Conservation (phyloP, 2,113 vertebrate genomes). For the Nerophis lumbriciformis region DNA sequence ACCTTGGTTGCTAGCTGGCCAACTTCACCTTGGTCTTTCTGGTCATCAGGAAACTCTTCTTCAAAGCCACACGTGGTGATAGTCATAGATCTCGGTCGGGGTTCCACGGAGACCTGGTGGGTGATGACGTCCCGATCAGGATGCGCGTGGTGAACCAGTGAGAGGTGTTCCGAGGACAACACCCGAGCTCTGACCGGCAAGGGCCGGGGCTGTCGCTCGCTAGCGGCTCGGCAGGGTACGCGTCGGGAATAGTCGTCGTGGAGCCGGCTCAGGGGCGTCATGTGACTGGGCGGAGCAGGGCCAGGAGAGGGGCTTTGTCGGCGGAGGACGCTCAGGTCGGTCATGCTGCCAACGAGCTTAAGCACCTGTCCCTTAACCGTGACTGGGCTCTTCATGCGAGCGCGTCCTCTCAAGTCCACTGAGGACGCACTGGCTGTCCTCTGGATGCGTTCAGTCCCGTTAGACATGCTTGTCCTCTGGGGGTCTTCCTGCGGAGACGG, state of each 20-base stretch:
- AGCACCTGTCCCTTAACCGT: constrained; percentile 77
- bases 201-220: constrained; percentile 67
- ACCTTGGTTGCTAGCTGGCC: constrained; percentile 34
- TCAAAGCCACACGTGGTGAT: constrained; percentile 7
- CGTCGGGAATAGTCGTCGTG: constrained; percentile 93
- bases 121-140: constrained; percentile 7
- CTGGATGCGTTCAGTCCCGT: constrained; percentile 56
- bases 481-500: constrained; percentile 41
- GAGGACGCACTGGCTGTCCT: constrained; percentile 74
- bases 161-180: constrained; percentile 21
- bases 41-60: constrained; percentile 22
- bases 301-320: constrained; percentile 57
- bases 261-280: constrained; percentile 70
- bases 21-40: constrained; percentile 21
- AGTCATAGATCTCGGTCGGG: constrained; percentile 6
- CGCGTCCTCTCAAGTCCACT: constrained; percentile 60
- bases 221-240: constrained; percentile 68
- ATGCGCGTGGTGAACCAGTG: constrained; percentile 32
- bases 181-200: constrained; percentile 40
- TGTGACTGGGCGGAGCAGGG: constrained; percentile 23
- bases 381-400: constrained; percentile 71
- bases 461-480: constrained; percentile 48
- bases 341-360: constrained; percentile 81
- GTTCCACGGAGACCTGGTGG: constrained; percentile 11
- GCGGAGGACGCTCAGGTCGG: constrained; percentile 72